Conservation (phyloP, 2,113 vertebrate genomes). For the Lates calcarifer region DNA sequence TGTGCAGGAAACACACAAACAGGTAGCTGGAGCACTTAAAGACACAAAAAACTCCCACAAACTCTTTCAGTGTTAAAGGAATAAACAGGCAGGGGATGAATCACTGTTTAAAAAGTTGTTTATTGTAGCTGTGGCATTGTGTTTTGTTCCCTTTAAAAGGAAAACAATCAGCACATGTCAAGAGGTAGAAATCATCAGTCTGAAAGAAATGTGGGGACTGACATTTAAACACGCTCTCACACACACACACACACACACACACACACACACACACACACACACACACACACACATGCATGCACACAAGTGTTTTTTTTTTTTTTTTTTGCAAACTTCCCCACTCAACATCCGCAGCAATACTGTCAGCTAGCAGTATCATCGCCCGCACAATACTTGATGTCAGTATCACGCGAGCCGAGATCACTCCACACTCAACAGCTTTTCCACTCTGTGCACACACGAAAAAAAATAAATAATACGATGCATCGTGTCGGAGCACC, state of each 20-base stretch:
- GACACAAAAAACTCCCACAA: background rate
- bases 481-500: background rate
- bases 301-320: background rate
- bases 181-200: constrained; percentile 81
- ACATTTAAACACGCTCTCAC: constrained; percentile 18
- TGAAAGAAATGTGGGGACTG: constrained; percentile 54
- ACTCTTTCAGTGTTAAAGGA: background rate
- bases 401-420: constrained; percentile 26
- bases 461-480: constrained; percentile 75
- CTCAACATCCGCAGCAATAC: constrained; percentile 26
- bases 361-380: constrained; percentile 12
- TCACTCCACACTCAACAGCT: background rate
- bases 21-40: constrained; percentile 82
- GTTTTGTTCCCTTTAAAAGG: constrained; percentile 65
- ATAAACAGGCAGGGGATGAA: background rate
- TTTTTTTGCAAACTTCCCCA: constrained; percentile 31
- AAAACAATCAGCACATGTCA: constrained; percentile 76
- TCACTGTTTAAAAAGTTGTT: constrained; percentile 74
- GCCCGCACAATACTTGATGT: constrained; percentile 21
- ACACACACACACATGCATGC: constrained; percentile 12
- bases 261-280: constrained; percentile 24
- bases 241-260: constrained; percentile 6
- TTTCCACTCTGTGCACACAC: constrained; percentile 18
- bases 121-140: constrained; percentile 75
- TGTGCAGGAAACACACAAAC: constrained; percentile 95